Conservation (phyloP, 1,140 invertebrate species). For the Lethocerus indicus region DNA sequence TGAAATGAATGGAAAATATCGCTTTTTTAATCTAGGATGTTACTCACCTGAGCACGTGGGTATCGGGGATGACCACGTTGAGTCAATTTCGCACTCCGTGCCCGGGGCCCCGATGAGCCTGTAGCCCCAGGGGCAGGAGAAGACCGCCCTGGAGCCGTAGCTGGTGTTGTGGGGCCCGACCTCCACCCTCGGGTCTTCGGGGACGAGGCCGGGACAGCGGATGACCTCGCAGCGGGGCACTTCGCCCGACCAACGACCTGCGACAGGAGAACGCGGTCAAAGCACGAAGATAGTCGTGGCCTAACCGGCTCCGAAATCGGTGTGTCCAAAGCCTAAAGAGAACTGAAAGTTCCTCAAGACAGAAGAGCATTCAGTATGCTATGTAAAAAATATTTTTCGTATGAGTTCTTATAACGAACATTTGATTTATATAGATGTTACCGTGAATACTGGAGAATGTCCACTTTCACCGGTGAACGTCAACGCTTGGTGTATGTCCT, state of each 20-base stretch:
- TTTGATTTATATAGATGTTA: too few relatives aligned
- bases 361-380: background rate
- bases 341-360: too few relatives aligned
- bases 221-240: conserved; percentile 55
- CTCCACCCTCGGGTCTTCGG: conserved; percentile 32
- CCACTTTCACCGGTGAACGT: too few relatives aligned
- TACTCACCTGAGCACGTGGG: conserved; percentile 50
- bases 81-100: conserved; percentile 56
- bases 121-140: conserved; percentile 69
- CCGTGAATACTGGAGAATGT: too few relatives aligned
- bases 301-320: too few relatives aligned
- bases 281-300: too few relatives aligned
- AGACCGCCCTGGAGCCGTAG: conserved; percentile 49
- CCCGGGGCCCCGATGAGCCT: conserved; percentile 48
- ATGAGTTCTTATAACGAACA: too few relatives aligned
- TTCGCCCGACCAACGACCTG: conserved; percentile 56
- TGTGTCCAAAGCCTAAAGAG: too few relatives aligned
- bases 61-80: conserved; percentile 56
- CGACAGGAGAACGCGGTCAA: conserved; percentile 14
- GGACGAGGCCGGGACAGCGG: conserved; percentile 43
- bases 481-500: too few relatives aligned
- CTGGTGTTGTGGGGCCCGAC: conserved; percentile 42
- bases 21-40: background rate
- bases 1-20: background rate
- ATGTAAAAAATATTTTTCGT: background rate